These are phyloP conservation scores for Formica exsecta DNA, from an alignment of 1,140 invertebrate genomes.

Conservation along the genomic window DNA sequence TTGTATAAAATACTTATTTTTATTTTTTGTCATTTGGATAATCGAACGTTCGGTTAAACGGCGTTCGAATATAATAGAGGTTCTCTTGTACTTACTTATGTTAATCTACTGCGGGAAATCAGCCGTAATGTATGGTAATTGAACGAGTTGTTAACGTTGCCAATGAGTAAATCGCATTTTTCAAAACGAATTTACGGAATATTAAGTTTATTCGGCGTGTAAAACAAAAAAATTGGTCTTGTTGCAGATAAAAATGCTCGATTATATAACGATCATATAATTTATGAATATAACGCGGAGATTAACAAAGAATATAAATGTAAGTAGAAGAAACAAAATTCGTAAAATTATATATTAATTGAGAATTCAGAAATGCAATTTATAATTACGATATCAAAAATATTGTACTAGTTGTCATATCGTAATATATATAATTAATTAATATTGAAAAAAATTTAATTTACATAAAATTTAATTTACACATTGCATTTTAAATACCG, in stretches of 20 bases:
- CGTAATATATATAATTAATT: conserved; percentile 7
- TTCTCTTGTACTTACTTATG: conserved; percentile 26
- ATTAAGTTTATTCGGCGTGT: neutral
- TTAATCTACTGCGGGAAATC: conserved; percentile 43
- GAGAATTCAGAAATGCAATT: neutral
- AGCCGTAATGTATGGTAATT: conserved; percentile 37
- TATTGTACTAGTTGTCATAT: neutral
- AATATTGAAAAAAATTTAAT: conserved; percentile 18
- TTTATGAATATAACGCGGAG: neutral
- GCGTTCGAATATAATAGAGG: no score
- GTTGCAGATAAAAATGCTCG: neutral
- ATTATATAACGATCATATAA: neutral
- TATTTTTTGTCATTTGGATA: no score
- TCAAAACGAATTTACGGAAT: conserved; percentile 18
- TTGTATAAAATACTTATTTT: no score
- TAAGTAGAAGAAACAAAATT: neutral
- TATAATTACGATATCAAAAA: neutral
- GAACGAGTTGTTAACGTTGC: conserved; percentile 5
- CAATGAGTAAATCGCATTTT: conserved; percentile 22
- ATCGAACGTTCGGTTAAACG: no score
- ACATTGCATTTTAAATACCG: neutral
- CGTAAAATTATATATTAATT: neutral
- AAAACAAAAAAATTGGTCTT: neutral
- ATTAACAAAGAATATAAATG: neutral
- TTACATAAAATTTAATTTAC: neutral